These are phyloP conservation scores for Edolisoma coerulescens DNA, from an alignment of 2,113 vertebrate species.

Conservation along the genomic window DNA sequence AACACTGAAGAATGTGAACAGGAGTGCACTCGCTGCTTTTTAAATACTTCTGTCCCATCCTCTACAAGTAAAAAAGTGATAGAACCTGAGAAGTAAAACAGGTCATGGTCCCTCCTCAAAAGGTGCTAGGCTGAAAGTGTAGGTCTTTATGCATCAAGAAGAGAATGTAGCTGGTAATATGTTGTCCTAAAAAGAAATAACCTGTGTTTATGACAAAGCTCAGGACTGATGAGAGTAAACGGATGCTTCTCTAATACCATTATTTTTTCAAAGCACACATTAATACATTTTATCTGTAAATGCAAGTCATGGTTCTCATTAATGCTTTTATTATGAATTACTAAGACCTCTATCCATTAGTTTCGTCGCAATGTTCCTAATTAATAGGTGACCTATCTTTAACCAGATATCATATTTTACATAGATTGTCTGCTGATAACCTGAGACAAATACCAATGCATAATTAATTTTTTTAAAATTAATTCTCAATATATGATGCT, in stretches of 20 bases:
- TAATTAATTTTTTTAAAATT: constrained; percentile 70
- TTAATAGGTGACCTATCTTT: constrained; percentile 56
- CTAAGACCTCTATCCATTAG: constrained; percentile 33
- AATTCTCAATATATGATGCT: constrained; percentile 54
- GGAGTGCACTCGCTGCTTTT: constrained; percentile 2
- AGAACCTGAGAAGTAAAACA: constrained; percentile 18
- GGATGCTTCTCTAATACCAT: neutral
- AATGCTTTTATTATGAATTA: constrained; percentile 48
- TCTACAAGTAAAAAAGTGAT: constrained; percentile 44
- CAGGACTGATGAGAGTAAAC: neutral
- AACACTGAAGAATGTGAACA: neutral
- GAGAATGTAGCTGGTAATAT: neutral
- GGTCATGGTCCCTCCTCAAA: neutral
- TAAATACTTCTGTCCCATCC: neutral
- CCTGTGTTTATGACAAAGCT: neutral
- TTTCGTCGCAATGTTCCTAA: constrained; percentile 54
- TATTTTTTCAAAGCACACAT: neutral
- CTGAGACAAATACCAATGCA: constrained; percentile 57
- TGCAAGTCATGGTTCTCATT: constrained; percentile 40
- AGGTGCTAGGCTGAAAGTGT: neutral
- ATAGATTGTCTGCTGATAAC: constrained; percentile 55
- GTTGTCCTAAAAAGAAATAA: neutral
- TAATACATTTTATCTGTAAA: constrained; percentile 21
- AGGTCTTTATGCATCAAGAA: neutral
- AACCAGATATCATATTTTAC: constrained; percentile 57